Percentiles rank a stretch among this genome's conserved stretches.
Evolutionary conservation across 1,140 invertebrate species (phyloP).

Genomic region (Drosophila prosaltans): DNA sequence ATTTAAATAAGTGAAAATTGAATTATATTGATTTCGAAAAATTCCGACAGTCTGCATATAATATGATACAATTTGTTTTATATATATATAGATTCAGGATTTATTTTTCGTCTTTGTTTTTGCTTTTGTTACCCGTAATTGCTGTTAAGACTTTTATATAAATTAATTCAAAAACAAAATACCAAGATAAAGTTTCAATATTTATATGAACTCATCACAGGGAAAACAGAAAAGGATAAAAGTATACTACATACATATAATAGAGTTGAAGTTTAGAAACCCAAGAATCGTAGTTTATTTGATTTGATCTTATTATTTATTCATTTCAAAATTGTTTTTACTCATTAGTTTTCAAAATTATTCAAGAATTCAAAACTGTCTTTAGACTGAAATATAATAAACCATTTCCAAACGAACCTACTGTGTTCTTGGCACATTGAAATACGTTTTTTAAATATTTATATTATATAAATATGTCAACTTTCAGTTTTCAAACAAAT

Average conservation of each 20-base stretch:
- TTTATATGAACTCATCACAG: neutral
- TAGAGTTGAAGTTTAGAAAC: neutral
- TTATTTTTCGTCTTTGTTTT: slow-evolving; percentile 42
- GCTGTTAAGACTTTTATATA: slow-evolving; percentile 58
- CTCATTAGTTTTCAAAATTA: no score
- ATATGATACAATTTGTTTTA: slow-evolving; percentile 27
- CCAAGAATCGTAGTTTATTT: neutral
- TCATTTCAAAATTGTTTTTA: neutral
- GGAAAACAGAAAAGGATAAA: neutral
- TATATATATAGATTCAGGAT: slow-evolving; percentile 38
- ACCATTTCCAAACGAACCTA: no score
- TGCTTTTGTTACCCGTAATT: slow-evolving; percentile 67
- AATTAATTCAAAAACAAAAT: slow-evolving; percentile 14
- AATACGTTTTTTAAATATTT: no score
- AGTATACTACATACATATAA: neutral
- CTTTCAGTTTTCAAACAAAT: no score
- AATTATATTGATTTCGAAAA: slow-evolving; percentile 11
- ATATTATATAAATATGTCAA: no score
- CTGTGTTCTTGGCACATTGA: no score
- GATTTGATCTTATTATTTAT: neutral
- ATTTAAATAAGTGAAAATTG: slow-evolving; percentile 4
- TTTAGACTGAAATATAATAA: no score
- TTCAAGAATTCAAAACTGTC: no score
- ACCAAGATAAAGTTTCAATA: slow-evolving; percentile 26
- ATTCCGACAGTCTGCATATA: slow-evolving; percentile 19